phyloP scores from a whole-genome alignment of 2,888 invertebrate genomes.

The Protophormia terraenovae region DNA sequence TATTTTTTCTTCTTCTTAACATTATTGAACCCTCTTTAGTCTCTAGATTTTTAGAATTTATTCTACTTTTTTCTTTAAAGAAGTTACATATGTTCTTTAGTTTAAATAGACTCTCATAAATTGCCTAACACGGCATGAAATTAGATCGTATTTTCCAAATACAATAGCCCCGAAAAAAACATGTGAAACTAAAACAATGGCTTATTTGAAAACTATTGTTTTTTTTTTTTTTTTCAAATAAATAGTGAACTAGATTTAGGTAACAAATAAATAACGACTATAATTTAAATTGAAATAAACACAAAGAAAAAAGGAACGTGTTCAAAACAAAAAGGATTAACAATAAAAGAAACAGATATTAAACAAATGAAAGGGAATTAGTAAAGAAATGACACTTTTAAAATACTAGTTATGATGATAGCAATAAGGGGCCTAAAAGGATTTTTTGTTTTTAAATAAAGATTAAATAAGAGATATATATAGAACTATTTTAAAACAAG shows the following conservation, averaged over 20 bases:
- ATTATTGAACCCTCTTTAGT: no score
- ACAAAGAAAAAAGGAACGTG: no score
- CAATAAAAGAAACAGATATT: neutral
- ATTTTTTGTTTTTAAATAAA: no score
- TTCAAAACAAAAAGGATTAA: conserved; percentile 18
- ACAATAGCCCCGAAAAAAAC: neutral
- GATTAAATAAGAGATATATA: neutral
- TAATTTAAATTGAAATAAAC: neutral
- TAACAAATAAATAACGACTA: neutral
- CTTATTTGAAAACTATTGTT: neutral
- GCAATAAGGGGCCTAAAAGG: no score
- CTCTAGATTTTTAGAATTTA: no score
- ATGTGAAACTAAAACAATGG: neutral
- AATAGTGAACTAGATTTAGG: conserved; percentile 4
- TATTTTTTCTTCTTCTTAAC: no score
- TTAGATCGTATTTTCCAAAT: conserved; percentile 2
- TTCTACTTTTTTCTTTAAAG: no score
- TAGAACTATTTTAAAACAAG: neutral
- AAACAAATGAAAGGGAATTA: neutral
- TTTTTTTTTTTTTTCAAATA: no score
- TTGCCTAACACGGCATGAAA: conserved; percentile 21
- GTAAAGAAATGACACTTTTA: neutral
- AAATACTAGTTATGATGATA: no score
- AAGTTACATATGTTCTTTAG: neutral
- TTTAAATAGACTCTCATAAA: neutral